Conservation (phyloP, 2,888 invertebrate species). For the Hypercompe scribonia region DNA sequence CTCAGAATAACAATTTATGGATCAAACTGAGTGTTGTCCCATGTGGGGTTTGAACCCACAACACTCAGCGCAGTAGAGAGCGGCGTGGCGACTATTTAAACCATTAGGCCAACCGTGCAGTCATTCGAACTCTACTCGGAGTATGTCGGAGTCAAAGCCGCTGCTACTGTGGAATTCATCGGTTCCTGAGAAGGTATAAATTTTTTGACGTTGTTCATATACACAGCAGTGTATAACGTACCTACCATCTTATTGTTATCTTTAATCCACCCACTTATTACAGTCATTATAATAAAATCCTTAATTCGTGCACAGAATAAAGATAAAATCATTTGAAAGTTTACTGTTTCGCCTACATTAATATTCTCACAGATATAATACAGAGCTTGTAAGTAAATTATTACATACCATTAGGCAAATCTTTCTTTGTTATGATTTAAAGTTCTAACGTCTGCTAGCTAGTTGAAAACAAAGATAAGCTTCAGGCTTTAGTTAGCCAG, state of each 20-base stretch:
- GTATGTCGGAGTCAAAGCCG: no score
- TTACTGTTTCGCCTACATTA: slow-evolving; percentile 2
- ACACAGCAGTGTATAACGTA: neutral
- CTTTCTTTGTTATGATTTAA: neutral
- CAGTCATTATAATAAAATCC: neutral
- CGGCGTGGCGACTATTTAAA: no score
- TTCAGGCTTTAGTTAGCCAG: neutral
- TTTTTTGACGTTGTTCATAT: neutral
- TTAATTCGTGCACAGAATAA: slow-evolving; percentile 1
- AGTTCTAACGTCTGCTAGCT: neutral
- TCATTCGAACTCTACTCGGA: no score
- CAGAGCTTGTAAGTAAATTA: neutral
- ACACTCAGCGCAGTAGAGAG: no score
- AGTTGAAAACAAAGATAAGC: neutral
- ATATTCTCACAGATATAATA: neutral
- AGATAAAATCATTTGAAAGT: neutral
- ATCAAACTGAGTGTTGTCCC: no score
- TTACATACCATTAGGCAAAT: neutral
- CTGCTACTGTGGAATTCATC: neutral
- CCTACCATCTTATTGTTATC: neutral
- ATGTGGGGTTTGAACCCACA: no score
- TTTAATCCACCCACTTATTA: neutral
- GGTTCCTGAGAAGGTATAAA: neutral
- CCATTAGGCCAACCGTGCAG: no score
- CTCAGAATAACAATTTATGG: no score